Evolutionary conservation across 2,113 vertebrate species (phyloP).

Genomic region (Arizona elegans): DNA sequence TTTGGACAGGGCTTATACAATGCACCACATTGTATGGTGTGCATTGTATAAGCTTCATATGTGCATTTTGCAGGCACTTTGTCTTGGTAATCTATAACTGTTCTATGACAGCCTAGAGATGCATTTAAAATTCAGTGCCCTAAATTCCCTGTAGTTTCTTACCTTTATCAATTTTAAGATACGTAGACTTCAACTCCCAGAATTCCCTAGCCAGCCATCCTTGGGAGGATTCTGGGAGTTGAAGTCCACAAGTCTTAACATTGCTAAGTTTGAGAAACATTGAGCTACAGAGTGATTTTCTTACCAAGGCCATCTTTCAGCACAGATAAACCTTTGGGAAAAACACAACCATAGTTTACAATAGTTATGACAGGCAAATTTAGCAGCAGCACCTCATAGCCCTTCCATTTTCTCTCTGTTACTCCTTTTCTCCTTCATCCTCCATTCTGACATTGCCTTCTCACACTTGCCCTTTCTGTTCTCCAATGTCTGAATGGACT

Average conservation of each 20-base stretch:
- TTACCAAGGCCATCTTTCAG: not conserved
- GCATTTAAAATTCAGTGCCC: not conserved
- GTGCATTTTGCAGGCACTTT: not conserved
- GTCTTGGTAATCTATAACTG: not conserved
- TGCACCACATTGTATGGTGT: no score
- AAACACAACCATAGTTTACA: not conserved
- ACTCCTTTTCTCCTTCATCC: not conserved
- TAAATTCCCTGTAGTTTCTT: not conserved
- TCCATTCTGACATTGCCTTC: not conserved
- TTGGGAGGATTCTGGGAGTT: no score
- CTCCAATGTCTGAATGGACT: not conserved
- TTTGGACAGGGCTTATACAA: not conserved
- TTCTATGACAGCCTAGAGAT: not conserved
- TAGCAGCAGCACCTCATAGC: not conserved
- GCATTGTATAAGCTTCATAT: no score
- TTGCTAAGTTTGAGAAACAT: not conserved
- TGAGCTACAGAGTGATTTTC: not conserved
- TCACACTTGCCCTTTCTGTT: not conserved
- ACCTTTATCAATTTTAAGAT: not conserved
- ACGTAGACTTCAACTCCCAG: not conserved
- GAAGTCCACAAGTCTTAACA: not conserved
- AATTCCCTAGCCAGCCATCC: not conserved
- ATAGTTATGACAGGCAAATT: not conserved
- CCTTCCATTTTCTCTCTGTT: not conserved
- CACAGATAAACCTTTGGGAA: not conserved